Percentiles rank a stretch among this genome's conserved stretches.
phyloP scores from a whole-genome alignment of 1,140 invertebrate genomes.

The Orussus abietinus region DNA sequence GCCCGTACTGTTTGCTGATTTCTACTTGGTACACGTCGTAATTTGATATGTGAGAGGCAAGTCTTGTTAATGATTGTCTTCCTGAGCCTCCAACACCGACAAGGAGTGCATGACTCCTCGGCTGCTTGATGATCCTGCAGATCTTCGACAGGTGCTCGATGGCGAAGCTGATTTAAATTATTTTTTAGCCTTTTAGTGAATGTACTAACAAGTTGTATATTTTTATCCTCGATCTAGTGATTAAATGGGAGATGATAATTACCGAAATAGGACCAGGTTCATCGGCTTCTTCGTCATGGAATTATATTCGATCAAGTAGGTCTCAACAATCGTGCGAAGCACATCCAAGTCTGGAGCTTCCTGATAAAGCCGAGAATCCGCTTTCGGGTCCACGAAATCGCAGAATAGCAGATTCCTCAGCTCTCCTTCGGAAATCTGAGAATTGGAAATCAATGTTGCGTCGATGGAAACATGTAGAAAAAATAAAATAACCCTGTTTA shows the following conservation, averaged over 20 bases:
- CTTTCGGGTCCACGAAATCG: slow-evolving; percentile 93
- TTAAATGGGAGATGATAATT: slow-evolving; percentile 15
- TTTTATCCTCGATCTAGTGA: background rate
- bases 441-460: too few relatives aligned
- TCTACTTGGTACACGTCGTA: slow-evolving; percentile 91
- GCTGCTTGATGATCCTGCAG: slow-evolving; percentile 87
- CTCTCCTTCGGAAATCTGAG: slow-evolving; percentile 71
- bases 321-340: slow-evolving; percentile 81
- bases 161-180: slow-evolving; percentile 66
- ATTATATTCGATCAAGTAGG: slow-evolving; percentile 89
- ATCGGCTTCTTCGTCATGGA: slow-evolving; percentile 97
- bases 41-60: slow-evolving; percentile 90
- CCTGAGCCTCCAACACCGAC: slow-evolving; percentile 91
- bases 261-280: slow-evolving; percentile 93
- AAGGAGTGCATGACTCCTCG: slow-evolving; percentile 78
- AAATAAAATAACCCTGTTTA: too few relatives aligned
- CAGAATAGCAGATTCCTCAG: slow-evolving; percentile 88
- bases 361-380: slow-evolving; percentile 81
- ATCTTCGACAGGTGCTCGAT: slow-evolving; percentile 93
- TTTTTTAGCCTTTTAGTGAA: slow-evolving; percentile 1
- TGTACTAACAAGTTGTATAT: slow-evolving; percentile 3
- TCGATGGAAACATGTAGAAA: too few relatives aligned
- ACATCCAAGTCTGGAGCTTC: slow-evolving; percentile 83
- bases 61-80: slow-evolving; percentile 80
- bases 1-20: slow-evolving; percentile 81